Evolutionary conservation across 1,140 invertebrate species (phyloP).

Genomic region (Intoshia linei): DNA sequence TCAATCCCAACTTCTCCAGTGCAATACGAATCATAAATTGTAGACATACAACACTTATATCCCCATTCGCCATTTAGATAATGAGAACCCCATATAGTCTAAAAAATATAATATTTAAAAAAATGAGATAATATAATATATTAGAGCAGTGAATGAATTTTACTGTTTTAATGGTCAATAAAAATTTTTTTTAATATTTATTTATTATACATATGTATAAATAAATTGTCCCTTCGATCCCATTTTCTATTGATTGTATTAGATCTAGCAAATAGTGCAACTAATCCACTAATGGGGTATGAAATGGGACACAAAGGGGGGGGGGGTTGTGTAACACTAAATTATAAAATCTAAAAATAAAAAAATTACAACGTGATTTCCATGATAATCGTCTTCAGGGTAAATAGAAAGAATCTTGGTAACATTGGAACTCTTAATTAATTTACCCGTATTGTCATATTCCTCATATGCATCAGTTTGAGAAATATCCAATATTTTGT

Average conservation of each 20-base stretch:
- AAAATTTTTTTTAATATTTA: not conserved
- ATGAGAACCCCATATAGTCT: conserved; percentile 63
- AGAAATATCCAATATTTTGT: conserved; percentile 46
- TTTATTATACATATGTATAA: not conserved
- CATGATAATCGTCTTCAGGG: no score
- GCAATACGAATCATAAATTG: conserved; percentile 40
- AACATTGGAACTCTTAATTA: no score
- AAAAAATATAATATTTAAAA: conserved; percentile 7
- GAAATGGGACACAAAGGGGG: no score
- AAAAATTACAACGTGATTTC: no score
- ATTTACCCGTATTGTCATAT: no score
- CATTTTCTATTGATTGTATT: not conserved
- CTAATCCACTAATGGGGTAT: no score
- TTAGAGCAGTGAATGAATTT: not conserved
- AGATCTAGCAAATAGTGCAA: no score
- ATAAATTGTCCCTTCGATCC: not conserved
- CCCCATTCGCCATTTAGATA: conserved; percentile 72
- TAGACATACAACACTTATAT: conserved; percentile 69
- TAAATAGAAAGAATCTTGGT: no score
- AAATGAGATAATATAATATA: not conserved
- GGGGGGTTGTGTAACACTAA: no score
- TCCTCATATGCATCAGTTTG: no score
- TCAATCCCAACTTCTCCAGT: conserved; percentile 32
- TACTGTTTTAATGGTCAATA: not conserved
- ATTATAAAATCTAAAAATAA: no score